These are phyloP conservation scores for Graphium colonna DNA, from an alignment of 2,888 invertebrate genomes.

Conservation along the genomic window DNA sequence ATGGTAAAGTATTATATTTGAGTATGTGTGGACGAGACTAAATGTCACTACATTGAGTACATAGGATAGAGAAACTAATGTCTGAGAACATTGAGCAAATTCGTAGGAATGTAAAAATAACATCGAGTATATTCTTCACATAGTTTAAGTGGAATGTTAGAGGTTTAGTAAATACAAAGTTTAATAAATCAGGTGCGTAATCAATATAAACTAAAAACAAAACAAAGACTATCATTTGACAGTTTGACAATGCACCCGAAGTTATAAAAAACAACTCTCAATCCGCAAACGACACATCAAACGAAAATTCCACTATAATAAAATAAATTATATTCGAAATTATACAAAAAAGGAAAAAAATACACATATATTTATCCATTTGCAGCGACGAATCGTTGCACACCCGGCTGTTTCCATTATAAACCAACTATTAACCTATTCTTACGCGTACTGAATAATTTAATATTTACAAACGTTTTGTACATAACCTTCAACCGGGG, in stretches of 20 bases:
- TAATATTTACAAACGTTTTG: constrained; percentile 72
- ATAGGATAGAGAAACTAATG: constrained; percentile 37
- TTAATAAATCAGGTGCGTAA: constrained; percentile 13
- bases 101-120: constrained; percentile 29
- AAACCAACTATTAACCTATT: constrained; percentile 52
- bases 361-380: constrained; percentile 39
- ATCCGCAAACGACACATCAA: constrained; percentile 59
- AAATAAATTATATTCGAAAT: constrained; percentile 68
- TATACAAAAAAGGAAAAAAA: constrained; percentile 40
- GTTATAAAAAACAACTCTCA: constrained; percentile 42
- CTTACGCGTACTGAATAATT: constrained; percentile 60
- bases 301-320: constrained; percentile 64
- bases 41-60: constrained; percentile 58
- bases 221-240: constrained; percentile 29
- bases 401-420: constrained; percentile 54
- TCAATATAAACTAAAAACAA: constrained; percentile 27
- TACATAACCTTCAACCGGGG: constrained; percentile 68
- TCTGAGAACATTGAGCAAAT: constrained; percentile 32
- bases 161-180: constrained; percentile 8
- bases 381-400: constrained; percentile 26
- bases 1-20: constrained; percentile 42
- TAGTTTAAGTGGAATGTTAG: constrained; percentile 24
- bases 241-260: constrained; percentile 63
- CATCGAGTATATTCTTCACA: constrained; percentile 28
- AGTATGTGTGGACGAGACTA: constrained; percentile 62